phyloP scores from a whole-genome alignment of 2,113 vertebrate genomes.

The Pygoscelis adeliae region DNA sequence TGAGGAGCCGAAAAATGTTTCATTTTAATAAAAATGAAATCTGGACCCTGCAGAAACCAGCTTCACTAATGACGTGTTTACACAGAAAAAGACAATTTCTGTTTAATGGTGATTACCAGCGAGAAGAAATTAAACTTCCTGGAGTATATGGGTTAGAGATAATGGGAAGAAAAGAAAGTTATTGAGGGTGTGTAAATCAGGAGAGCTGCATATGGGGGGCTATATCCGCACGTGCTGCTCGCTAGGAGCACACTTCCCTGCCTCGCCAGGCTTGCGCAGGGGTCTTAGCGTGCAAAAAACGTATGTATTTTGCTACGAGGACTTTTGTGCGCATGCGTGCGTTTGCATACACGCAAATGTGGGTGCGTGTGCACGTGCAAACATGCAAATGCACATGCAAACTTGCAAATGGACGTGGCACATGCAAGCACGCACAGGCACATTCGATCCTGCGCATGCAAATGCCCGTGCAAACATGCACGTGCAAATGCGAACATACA shows the following conservation, averaged over 20 bases:
- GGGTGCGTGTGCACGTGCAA: accelerated
- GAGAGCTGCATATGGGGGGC: background rate
- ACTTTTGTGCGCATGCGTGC: accelerated
- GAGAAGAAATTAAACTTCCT: slow-evolving; percentile 82
- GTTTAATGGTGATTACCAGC: slow-evolving; percentile 84
- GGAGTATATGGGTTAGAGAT: slow-evolving; percentile 76
- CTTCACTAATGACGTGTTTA: slow-evolving; percentile 83
- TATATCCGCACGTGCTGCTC: accelerated
- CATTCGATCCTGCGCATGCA: too few species aligned
- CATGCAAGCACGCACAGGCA: background rate
- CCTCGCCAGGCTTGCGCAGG: accelerated
- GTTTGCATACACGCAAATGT: background rate
- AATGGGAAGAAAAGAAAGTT: slow-evolving; percentile 73
- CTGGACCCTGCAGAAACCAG: slow-evolving; percentile 81
- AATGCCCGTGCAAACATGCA: accelerated
- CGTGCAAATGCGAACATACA: accelerated
- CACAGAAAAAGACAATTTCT: slow-evolving; percentile 85
- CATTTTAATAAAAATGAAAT: slow-evolving; percentile 86
- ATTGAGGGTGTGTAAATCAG: slow-evolving; percentile 5
- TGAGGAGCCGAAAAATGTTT: slow-evolving; percentile 77
- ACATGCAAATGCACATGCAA: too few species aligned
- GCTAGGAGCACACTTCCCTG: background rate
- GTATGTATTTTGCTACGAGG: accelerated
- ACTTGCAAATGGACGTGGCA: background rate
- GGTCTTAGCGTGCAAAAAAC: accelerated